Percentiles rank a stretch among this genome's conserved stretches.
phyloP scores from a whole-genome alignment of 2,888 invertebrate genomes.

The Drosophila siamana region DNA sequence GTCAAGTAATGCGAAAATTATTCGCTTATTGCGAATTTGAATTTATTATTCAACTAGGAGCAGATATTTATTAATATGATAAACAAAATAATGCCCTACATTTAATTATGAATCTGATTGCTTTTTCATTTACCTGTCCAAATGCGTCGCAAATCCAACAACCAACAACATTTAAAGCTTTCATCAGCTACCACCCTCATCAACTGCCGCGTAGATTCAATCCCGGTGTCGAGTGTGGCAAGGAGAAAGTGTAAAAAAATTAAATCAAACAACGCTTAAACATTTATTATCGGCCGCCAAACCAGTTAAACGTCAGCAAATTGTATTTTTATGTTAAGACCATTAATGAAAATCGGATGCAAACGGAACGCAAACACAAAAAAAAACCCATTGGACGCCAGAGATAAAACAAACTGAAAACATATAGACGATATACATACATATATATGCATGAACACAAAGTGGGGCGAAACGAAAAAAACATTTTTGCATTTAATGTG shows the following conservation, averaged over 20 bases:
- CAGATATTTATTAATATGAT: not conserved
- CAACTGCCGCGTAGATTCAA: constrained; percentile 18
- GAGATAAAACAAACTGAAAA: constrained; percentile 25
- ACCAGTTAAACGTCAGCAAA: constrained; percentile 73
- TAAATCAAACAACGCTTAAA: constrained; percentile 73
- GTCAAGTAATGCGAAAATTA: not conserved
- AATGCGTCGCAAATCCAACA: not conserved
- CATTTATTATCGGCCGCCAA: constrained; percentile 68
- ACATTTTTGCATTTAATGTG: constrained; percentile 64
- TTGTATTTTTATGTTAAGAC: constrained; percentile 79
- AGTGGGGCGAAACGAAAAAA: constrained; percentile 43
- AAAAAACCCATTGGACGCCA: constrained; percentile 14
- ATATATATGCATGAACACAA: constrained; percentile 1
- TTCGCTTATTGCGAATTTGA: too few relatives aligned
- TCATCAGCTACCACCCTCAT: not conserved
- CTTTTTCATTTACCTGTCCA: not conserved
- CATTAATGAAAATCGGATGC: constrained; percentile 74
- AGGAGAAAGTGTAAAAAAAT: constrained; percentile 31
- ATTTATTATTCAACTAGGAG: too few relatives aligned
- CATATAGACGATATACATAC: not conserved
- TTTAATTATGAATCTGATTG: not conserved
- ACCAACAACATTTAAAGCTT: not conserved
- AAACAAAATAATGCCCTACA: not conserved
- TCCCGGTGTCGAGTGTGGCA: constrained; percentile 1
- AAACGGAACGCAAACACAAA: constrained; percentile 53